Evolutionary conservation across 2,888 invertebrate genomes (phyloP), one percentile per base, ranked within the genome.

Genomic region (Lithophane socia): DNA sequence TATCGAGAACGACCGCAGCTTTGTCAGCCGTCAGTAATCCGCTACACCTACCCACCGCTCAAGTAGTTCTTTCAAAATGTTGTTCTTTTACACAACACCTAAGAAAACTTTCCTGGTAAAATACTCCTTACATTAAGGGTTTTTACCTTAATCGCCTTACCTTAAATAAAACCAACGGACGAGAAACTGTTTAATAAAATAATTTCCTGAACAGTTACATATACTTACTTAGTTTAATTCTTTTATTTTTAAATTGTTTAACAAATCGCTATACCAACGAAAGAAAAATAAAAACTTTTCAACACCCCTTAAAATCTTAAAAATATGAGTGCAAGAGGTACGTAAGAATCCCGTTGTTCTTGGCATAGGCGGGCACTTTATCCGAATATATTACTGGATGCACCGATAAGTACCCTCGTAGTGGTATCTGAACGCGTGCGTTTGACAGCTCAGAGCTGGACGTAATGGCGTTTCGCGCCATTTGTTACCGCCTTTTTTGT

Each of bases 391-490:
- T 90, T 90, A 90, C 86, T 75, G 86, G 75, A 91, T 91, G 91
- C 92, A 90, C 88, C 89, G 85, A 81, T 86, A 89, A 90, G 90
- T 89, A 77, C 85, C 79, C 77, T 67, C 71, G 44, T 44, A 84
- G 83, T 83, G 88, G 81, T 88, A 80, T 84, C 80, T 77, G 86
- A 80, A 77, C 82, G 85, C 72, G 84, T 92, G 92, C 87, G 79
- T 87, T 87, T 90, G 92, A 91, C 92, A 92, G 90, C 86, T 73
- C 77, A 13, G 66, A 66, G 73, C 81, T 88, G 87, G 86, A 84
- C 80, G 82, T 88, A 88, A 91, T 90, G 89, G 91, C 90, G 85
- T 88, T 87, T 90, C 87, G 88, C 91, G 91, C 91, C 91, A 91
- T 88, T 91, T 91, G 90, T 89, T 88, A 82, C 86, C 87, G 79